phyloP scores from a whole-genome alignment of 2,888 invertebrate species.

The Cactoblastis cactorum region DNA sequence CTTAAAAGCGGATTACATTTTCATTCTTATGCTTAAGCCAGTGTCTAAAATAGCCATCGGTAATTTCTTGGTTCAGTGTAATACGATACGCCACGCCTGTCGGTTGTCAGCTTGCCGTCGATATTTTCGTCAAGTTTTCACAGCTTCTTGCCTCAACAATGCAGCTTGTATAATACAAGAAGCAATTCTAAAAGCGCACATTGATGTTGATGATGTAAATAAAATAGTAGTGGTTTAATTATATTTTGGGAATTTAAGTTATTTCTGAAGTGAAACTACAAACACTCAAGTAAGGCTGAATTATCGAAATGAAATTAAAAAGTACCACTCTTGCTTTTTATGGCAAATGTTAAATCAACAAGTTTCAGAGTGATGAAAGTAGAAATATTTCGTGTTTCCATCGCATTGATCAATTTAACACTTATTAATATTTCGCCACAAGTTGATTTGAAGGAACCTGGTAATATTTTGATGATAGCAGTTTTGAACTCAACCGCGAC shows the following conservation, averaged over 20 bases:
- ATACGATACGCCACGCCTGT: constrained; percentile 59
- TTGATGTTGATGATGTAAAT: too few relatives aligned
- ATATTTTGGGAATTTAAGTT: too few relatives aligned
- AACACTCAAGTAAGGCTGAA: constrained; percentile 23
- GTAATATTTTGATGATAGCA: constrained; percentile 25
- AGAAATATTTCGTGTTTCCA: constrained; percentile 37
- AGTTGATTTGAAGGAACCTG: constrained; percentile 10
- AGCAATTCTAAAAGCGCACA: too few relatives aligned
- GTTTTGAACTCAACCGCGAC: constrained; percentile 29
- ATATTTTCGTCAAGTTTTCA: constrained; percentile 66
- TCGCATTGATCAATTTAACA: constrained; percentile 35
- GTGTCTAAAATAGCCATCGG: constrained; percentile 46
- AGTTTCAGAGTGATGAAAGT: constrained; percentile 57
- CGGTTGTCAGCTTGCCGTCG: constrained; percentile 55
- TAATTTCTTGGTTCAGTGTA: constrained; percentile 57
- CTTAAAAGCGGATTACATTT: constrained; percentile 19
- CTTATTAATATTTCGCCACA: constrained; percentile 26
- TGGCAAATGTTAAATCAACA: constrained; percentile 66
- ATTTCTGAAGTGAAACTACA: too few relatives aligned
- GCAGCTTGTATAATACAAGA: background rate
- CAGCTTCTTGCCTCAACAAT: constrained; percentile 28
- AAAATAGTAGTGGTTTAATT: too few relatives aligned
- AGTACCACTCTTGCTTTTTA: constrained; percentile 47
- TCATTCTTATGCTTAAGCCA: constrained; percentile 33
- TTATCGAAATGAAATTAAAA: constrained; percentile 54